phyloP scores from a whole-genome alignment of 2,113 vertebrate species.

The Pithys albifrons region DNA sequence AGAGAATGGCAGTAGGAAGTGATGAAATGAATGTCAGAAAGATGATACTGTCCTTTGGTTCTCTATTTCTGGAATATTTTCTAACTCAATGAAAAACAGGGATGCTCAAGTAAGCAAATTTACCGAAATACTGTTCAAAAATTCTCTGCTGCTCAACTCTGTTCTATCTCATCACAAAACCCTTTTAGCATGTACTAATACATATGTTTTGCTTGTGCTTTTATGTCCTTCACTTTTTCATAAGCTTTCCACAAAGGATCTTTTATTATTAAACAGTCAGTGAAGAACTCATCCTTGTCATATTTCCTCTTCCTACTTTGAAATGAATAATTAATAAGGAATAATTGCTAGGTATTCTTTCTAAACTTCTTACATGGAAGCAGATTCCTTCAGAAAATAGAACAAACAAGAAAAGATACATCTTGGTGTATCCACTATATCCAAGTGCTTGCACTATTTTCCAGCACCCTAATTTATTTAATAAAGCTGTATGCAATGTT shows the following conservation, averaged over 20 bases:
- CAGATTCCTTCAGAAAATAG: not conserved
- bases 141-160: not conserved
- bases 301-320: conserved; percentile 13
- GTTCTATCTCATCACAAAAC: not conserved
- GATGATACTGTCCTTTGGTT: not conserved
- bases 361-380: not conserved
- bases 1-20: not conserved
- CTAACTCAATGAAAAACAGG: not conserved
- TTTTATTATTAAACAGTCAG: conserved; percentile 38
- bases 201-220: not conserved
- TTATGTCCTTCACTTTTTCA: not conserved
- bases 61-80: conserved; percentile 2
- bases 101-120: not conserved
- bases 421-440: not conserved
- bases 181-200: not conserved
- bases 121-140: not conserved
- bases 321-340: conserved; percentile 19
- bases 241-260: not conserved
- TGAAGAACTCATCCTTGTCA: not conserved
- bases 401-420: not conserved
- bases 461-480: not conserved
- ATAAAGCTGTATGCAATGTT: not conserved
- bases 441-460: not conserved
- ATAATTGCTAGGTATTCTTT: not conserved
- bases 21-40: not conserved